A percentile compares a stretch with the other conserved stretches of the same genome.
Conservation (phyloP, 2,113 vertebrate genomes). For the Nothoprocta perdicaria region DNA sequence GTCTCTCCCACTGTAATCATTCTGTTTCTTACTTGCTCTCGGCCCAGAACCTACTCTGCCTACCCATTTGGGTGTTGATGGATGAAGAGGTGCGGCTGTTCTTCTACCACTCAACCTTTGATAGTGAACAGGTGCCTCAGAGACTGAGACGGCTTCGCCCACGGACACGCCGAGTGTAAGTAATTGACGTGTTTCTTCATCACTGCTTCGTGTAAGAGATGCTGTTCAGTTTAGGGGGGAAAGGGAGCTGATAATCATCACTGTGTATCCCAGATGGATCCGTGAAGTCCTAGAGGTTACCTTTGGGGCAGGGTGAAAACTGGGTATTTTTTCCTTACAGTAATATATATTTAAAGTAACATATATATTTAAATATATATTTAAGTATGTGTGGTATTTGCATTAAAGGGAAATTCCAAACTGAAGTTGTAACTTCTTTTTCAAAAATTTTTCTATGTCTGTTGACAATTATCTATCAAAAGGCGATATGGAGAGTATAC, state of each 20-base stretch:
- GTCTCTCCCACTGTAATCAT: conserved; percentile 7
- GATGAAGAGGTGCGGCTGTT: conserved; percentile 90
- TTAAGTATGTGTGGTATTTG: neutral
- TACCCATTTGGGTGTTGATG: conserved; percentile 88
- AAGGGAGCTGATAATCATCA: neutral
- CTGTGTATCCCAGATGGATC: neutral
- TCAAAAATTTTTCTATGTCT: neutral
- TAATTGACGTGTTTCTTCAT: neutral
- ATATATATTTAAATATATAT: neutral
- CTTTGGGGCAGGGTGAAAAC: neutral
- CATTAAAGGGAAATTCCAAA: neutral
- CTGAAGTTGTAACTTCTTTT: neutral
- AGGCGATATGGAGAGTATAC: neutral
- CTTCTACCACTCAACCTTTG: conserved; percentile 89
- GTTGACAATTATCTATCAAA: neutral
- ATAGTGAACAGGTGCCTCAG: conserved; percentile 84
- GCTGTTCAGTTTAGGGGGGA: neutral
- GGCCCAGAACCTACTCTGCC: conserved; percentile 81
- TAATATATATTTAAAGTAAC: neutral
- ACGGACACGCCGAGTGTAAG: conserved; percentile 81
- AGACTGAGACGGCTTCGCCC: conserved; percentile 90
- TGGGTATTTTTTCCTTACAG: neutral
- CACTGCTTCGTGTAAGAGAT: neutral
- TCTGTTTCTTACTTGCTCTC: neutral
- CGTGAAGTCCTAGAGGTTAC: neutral